Conservation (phyloP, 1,140 invertebrate species). For the Drosophila leontia region DNA sequence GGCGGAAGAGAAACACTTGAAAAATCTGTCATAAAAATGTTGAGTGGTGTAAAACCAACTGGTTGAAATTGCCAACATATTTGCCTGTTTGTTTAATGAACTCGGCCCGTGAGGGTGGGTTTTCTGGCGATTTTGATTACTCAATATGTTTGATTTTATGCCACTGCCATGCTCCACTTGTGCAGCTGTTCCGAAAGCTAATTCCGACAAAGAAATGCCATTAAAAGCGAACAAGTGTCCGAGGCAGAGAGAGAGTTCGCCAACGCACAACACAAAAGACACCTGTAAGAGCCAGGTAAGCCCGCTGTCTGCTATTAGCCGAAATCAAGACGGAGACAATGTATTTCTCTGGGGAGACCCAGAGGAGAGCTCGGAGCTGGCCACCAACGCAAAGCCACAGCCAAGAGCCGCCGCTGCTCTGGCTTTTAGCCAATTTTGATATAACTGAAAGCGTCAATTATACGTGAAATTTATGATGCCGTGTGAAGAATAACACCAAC, state of each 20-base stretch:
- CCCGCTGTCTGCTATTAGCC: conserved; percentile 59
- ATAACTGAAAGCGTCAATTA: conserved; percentile 84
- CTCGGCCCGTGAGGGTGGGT: conserved; percentile 28
- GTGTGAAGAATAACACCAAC: conserved; percentile 84
- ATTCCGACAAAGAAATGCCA: conserved; percentile 68
- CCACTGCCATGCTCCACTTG: conserved; percentile 59
- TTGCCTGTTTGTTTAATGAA: conserved; percentile 80
- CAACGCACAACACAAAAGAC: conserved; percentile 56
- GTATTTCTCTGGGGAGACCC: conserved; percentile 53
- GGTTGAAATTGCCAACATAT: conserved; percentile 80
- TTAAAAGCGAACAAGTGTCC: conserved; percentile 48
- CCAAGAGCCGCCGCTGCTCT: conserved; percentile 34
- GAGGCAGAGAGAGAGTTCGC: conserved; percentile 30
- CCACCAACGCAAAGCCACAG: conserved; percentile 68
- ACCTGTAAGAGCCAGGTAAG: conserved; percentile 52
- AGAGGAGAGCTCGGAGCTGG: conserved; percentile 39
- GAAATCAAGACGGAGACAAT: conserved; percentile 66
- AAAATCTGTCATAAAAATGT: conserved; percentile 81
- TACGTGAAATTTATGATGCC: conserved; percentile 84
- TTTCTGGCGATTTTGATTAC: conserved; percentile 69
- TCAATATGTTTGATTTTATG: conserved; percentile 83
- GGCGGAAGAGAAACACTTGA: conserved; percentile 65
- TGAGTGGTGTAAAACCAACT: conserved; percentile 73
- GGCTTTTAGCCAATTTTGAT: conserved; percentile 80
- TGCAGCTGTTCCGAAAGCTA: conserved; percentile 74